These are phyloP conservation scores for Chelmon rostratus DNA, from an alignment of 2,797 vertebrate species.

Conservation along the genomic window DNA sequence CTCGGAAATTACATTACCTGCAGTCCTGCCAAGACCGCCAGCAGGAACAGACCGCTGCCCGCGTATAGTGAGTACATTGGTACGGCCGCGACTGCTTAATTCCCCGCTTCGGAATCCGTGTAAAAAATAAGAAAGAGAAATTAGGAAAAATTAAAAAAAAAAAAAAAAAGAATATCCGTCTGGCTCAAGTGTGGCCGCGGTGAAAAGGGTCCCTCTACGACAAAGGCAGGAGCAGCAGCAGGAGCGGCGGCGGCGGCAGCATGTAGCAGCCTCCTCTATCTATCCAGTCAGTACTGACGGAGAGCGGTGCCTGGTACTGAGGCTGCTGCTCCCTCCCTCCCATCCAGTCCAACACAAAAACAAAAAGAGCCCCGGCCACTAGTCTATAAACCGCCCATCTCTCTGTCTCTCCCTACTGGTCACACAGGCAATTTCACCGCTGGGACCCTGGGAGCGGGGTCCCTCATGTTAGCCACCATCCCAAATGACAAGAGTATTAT, in stretches of 20 bases:
- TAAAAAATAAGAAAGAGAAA: slow-evolving; percentile 5
- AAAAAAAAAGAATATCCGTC: slow-evolving; percentile 70
- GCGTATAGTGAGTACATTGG: slow-evolving; percentile 78
- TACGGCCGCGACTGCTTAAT: slow-evolving; percentile 55
- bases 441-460: slow-evolving; percentile 11
- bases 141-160: background rate
- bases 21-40: slow-evolving; percentile 81
- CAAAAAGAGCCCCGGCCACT: slow-evolving; percentile 61
- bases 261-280: slow-evolving; percentile 79
- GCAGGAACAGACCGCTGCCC: slow-evolving; percentile 81
- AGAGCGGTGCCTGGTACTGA: slow-evolving; percentile 86
- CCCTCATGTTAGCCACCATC: slow-evolving; percentile 31
- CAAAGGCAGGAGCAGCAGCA: slow-evolving; percentile 71
- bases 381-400: slow-evolving; percentile 69
- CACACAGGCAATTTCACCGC: slow-evolving; percentile 72
- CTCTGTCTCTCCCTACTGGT: slow-evolving; percentile 85
- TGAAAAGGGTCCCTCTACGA: slow-evolving; percentile 67
- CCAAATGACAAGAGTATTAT: slow-evolving; percentile 31
- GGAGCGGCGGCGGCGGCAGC: slow-evolving; percentile 69
- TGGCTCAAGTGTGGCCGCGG: slow-evolving; percentile 59
- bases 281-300: slow-evolving; percentile 74
- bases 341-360: slow-evolving; percentile 73
- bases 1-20: slow-evolving; percentile 78
- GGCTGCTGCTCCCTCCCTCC: slow-evolving; percentile 83
- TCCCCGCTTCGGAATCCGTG: slow-evolving; percentile 68